Evolutionary conservation across 2,888 invertebrate genomes (phyloP), one percentile per base, ranked within the genome.

Genomic region (Caenorhabditis sp.): DNA sequence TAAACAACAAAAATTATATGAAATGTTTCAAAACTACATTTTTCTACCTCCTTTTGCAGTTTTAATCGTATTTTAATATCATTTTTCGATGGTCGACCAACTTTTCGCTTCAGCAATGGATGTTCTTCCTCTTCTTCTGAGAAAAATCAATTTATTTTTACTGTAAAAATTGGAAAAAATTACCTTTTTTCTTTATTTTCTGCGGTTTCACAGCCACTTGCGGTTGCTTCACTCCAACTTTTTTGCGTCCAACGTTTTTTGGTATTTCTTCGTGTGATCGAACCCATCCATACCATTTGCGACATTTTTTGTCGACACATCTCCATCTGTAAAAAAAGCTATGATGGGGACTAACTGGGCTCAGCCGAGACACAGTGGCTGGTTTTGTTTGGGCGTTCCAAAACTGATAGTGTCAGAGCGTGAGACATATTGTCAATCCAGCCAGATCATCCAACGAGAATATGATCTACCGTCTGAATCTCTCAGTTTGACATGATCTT

Each of bases 271-370:
- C 86, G 70, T 81, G 77, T 27, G 83, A 77, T 43, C 79, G 77
- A 36, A 85, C 85, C 85, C 85, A 85, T 24, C 85, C 85, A 66
- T 85, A 85, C 86, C 86, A 86, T 63, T 86, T 86, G 2, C 86
- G 78, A 53, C 86, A 86, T 58, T 84, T 84, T 64, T 86, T 86
- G 72, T 86, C 86, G 23, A 86, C 86, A 63, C 86, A 86, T 27
- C 86, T 76, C 86, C 86, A 86, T 59, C 86, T 31, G 31, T 31
- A 31, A 31, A 31, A 31, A 31, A 4, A 31, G 75, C 50, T 43
- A 70, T 54, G 4, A 54, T n/a, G 21, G 23, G 14, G 14, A 17
- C 50, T 21, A 62, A 61, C 12, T 31, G 19, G n/a, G n/a, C n/a
- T n/a, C n/a, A n/a, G n/a, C n/a, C n/a, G n/a, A n/a, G n/a, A n/a